Percentiles rank a stretch among this genome's conserved stretches.
phyloP scores from a whole-genome alignment of 2,113 vertebrate species.

The Aegotheles bennettii region DNA sequence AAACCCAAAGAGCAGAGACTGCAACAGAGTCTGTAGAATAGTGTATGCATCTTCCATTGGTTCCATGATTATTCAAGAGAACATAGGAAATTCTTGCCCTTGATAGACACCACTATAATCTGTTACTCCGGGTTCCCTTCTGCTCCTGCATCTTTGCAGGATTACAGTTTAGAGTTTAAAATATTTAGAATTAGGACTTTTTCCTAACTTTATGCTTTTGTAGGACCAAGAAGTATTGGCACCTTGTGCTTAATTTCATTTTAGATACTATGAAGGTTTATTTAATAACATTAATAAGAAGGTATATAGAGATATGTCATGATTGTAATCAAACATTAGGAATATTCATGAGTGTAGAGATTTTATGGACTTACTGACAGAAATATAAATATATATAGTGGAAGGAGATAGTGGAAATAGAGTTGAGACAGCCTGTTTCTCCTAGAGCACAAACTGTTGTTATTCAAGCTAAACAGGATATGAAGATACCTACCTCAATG shows the following conservation, averaged over 20 bases:
- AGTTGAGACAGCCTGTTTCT: not conserved
- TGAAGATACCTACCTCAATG: not conserved
- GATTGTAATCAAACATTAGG: not conserved
- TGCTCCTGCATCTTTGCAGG: not conserved
- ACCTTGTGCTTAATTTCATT: not conserved
- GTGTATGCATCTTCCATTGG: not conserved
- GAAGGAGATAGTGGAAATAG: not conserved
- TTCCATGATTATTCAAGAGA: not conserved
- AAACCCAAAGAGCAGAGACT: not conserved
- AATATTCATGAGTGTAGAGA: not conserved
- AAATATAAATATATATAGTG: not conserved
- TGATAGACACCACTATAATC: not conserved
- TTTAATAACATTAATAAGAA: not conserved
- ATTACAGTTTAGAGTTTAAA: not conserved
- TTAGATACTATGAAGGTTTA: not conserved
- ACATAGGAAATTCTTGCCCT: not conserved
- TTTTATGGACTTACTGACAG: not conserved
- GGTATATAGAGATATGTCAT: not conserved
- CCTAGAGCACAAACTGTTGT: not conserved
- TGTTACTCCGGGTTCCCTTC: not conserved
- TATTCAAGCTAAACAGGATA: not conserved
- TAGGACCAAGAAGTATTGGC: not conserved
- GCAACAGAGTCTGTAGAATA: not conserved
- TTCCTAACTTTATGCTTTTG: not conserved
- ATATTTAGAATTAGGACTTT: not conserved